A percentile compares a stretch with the other conserved stretches of the same genome.
phyloP scores from a whole-genome alignment of 1,140 invertebrate genomes.

The Drosophila tsacasi region DNA sequence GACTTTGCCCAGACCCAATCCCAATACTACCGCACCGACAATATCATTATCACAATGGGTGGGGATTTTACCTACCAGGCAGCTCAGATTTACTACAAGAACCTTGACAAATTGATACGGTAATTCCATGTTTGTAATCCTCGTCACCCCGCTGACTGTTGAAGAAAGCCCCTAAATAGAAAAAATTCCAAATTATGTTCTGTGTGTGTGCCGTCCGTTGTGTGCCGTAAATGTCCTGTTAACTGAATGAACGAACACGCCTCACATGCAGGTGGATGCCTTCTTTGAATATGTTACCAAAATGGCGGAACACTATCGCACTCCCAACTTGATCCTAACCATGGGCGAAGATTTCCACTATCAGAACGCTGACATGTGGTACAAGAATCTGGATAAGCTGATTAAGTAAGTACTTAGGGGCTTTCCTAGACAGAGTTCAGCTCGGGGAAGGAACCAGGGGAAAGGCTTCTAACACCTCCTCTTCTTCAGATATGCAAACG shows the following conservation, averaged over 20 bases:
- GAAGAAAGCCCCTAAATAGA: conserved; percentile 59
- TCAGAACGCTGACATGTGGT: conserved; percentile 94
- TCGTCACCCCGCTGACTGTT: conserved; percentile 28
- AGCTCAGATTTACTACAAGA: conserved; percentile 94
- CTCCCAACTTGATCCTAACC: conserved; percentile 92
- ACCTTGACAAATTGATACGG: conserved; percentile 96
- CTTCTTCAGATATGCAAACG: conserved; percentile 86
- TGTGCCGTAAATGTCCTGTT: background rate
- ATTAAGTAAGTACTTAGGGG: conserved; percentile 89
- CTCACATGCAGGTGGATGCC: conserved; percentile 85
- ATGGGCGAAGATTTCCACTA: conserved; percentile 98
- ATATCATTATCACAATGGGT: conserved; percentile 96
- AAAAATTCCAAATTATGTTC: conserved; percentile 28
- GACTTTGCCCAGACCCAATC: conserved; percentile 87
- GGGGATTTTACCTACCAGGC: conserved; percentile 96
- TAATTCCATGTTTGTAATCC: conserved; percentile 82
- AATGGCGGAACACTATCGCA: conserved; percentile 87
- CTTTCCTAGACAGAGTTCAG: conserved; percentile 58
- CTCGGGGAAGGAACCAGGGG: background rate
- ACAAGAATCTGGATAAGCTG: conserved; percentile 94
- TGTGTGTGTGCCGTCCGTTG: conserved; percentile 7
- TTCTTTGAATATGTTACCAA: conserved; percentile 87
- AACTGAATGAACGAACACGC: background rate
- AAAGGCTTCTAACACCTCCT: background rate
- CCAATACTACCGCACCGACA: conserved; percentile 88